phyloP scores from a whole-genome alignment of 2,113 vertebrate species.

The Hydrolagus affinis region DNA sequence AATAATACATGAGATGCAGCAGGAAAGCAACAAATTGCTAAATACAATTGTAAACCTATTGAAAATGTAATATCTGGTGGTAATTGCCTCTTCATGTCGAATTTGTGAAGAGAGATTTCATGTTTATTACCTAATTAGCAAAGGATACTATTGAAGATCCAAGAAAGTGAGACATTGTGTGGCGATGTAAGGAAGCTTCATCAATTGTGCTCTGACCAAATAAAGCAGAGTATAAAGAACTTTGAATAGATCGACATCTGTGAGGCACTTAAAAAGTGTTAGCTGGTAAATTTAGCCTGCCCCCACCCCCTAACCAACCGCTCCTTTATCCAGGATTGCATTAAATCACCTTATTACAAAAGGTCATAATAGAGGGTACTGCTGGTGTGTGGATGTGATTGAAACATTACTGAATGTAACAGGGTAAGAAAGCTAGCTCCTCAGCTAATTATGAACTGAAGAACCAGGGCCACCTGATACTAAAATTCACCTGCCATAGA shows the following conservation, averaged over 20 bases:
- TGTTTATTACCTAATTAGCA: neutral
- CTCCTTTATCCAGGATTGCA: neutral
- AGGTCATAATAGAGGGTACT: neutral
- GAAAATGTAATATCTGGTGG: neutral
- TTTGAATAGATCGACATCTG: neutral
- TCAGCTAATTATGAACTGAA: neutral
- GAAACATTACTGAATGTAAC: neutral
- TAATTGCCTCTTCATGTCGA: neutral
- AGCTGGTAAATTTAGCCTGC: neutral
- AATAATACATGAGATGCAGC: neutral
- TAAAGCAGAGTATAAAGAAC: neutral
- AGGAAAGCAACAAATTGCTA: neutral
- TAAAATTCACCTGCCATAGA: neutral
- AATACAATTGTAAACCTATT: slow-evolving; percentile 5
- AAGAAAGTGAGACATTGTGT: neutral
- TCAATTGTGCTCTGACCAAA: neutral
- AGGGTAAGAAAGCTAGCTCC: neutral
- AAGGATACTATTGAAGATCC: neutral
- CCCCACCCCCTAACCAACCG: neutral
- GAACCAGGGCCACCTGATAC: neutral
- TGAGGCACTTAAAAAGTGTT: neutral
- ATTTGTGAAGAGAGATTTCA: slow-evolving; percentile 1
- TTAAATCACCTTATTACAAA: neutral
- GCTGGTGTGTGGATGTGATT: neutral
- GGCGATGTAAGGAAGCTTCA: neutral